These are phyloP conservation scores for Gryllus longicercus DNA, from an alignment of 2,888 invertebrate genomes.

Conservation along the genomic window DNA sequence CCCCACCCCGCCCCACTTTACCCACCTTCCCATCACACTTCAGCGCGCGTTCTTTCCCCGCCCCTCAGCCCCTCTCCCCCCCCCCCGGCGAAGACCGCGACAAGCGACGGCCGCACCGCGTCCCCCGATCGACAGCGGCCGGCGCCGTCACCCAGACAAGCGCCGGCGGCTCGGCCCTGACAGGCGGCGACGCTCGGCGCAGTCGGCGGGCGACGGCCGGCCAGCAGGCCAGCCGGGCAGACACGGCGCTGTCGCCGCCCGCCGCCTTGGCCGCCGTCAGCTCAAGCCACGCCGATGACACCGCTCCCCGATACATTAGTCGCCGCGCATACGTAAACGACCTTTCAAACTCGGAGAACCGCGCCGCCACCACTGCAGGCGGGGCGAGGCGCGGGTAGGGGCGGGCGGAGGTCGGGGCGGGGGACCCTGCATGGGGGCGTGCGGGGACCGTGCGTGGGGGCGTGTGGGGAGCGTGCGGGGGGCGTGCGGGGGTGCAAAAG, in stretches of 20 bases:
- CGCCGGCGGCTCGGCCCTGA: too few relatives aligned
- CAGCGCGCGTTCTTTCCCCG: too few relatives aligned
- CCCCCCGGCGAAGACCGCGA: too few relatives aligned
- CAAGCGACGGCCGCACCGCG: too few relatives aligned
- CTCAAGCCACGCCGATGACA: neutral
- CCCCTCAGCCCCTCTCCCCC: too few relatives aligned
- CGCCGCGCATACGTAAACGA: neutral
- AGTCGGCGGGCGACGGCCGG: neutral
- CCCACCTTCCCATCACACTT: too few relatives aligned
- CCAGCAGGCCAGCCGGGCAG: neutral
- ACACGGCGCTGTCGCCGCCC: constrained; percentile 5
- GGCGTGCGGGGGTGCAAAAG: neutral
- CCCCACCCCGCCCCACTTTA: too few relatives aligned
- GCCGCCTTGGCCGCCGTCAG: neutral
- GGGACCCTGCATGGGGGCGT: neutral
- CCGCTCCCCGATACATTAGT: constrained; percentile 2
- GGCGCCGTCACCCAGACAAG: too few relatives aligned
- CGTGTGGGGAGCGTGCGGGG: neutral
- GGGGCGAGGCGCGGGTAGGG: neutral
- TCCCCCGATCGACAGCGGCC: too few relatives aligned
- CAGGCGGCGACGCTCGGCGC: neutral
- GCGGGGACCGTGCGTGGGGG: neutral
- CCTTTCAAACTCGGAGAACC: neutral
- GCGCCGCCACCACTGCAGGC: neutral
- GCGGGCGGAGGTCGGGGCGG: neutral